A percentile compares a stretch with the other conserved stretches of the same genome.
These are phyloP conservation scores for Callionymus lyra DNA, from an alignment of 2,113 vertebrate genomes.

Conservation along the genomic window DNA sequence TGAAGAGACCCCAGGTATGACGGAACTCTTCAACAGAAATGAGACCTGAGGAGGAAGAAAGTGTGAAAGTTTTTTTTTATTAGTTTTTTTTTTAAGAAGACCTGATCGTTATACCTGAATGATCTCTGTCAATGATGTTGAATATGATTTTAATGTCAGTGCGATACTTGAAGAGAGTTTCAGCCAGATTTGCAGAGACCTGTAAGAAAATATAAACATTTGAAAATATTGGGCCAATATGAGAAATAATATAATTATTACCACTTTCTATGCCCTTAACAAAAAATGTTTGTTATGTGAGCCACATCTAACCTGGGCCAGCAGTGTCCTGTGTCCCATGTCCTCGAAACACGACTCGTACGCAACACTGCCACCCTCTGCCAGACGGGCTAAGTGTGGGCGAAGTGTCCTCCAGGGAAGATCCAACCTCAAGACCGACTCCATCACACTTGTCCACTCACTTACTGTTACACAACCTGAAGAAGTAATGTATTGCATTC, in stretches of 20 bases:
- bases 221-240: background rate
- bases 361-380: slow-evolving; percentile 69
- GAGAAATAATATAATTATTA: background rate
- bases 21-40: slow-evolving; percentile 91
- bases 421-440: slow-evolving; percentile 75
- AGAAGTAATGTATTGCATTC: too few species aligned
- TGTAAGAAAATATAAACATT: slow-evolving; percentile 31
- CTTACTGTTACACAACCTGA: slow-evolving; percentile 74
- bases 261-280: too few species aligned
- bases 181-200: slow-evolving; percentile 76
- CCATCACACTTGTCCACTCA: slow-evolving; percentile 81
- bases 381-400: slow-evolving; percentile 59
- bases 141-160: slow-evolving; percentile 89
- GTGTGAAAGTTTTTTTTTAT: too few species aligned
- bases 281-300: background rate
- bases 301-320: slow-evolving; percentile 67
- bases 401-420: slow-evolving; percentile 88
- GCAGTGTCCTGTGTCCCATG: slow-evolving; percentile 67
- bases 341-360: slow-evolving; percentile 84
- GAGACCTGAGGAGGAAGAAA: slow-evolving; percentile 64
- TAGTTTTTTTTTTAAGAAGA: too few species aligned
- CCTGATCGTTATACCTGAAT: slow-evolving; percentile 74
- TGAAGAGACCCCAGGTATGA: slow-evolving; percentile 87
- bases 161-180: slow-evolving; percentile 86
- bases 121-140: slow-evolving; percentile 88